Percentiles rank a stretch among this genome's conserved stretches.
phyloP scores from a whole-genome alignment of 2,888 invertebrate genomes.

The Galeopsomyia nigrocyanea region DNA sequence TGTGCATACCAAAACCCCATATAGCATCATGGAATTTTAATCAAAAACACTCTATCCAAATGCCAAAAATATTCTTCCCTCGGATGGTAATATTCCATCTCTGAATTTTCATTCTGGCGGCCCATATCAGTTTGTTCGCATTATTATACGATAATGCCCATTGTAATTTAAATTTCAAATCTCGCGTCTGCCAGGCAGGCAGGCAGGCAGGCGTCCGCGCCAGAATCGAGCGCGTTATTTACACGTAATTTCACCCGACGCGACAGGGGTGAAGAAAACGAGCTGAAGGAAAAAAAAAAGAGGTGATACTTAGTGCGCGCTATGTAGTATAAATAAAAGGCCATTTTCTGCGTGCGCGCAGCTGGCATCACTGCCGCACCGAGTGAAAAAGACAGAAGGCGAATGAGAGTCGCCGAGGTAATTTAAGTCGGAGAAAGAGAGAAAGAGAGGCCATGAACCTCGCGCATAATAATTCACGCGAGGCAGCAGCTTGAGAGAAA shows the following conservation, averaged over 20 bases:
- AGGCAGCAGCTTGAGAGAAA: not conserved
- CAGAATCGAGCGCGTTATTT: not conserved
- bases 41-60: no score
- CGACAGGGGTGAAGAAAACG: not conserved
- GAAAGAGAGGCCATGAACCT: conserved; percentile 34
- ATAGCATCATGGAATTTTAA: no score
- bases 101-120: no score
- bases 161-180: conserved; percentile 21
- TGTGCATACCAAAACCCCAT: no score
- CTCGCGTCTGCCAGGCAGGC: no score
- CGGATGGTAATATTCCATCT: no score
- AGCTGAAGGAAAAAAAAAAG: conserved; percentile 2
- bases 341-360: conserved; percentile 25
- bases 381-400: conserved; percentile 2
- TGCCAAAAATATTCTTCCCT: no score
- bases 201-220: not conserved
- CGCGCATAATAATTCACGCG: conserved; percentile 51
- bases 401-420: conserved; percentile 31
- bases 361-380: conserved; percentile 23
- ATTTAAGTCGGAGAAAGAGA: conserved; percentile 50
- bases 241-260: not conserved
- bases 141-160: no score
- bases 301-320: not conserved
- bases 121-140: no score
- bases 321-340: conserved; percentile 12